These are phyloP conservation scores for Microcebus griseorufus DNA, from an alignment of 2,113 vertebrate genomes.

Conservation along the genomic window DNA sequence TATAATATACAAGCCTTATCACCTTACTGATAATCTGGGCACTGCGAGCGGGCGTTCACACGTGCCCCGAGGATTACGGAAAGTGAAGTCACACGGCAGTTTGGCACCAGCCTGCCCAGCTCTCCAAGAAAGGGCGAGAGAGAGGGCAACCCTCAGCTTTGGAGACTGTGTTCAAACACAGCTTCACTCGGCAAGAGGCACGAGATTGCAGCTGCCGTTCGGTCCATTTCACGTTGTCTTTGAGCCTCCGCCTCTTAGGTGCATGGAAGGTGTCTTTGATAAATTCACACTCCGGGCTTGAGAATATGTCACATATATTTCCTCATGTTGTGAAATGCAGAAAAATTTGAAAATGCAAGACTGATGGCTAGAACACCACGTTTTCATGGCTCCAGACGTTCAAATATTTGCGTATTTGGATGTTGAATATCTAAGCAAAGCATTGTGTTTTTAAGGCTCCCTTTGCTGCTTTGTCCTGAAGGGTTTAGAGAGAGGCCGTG, in stretches of 20 bases:
- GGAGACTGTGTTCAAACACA: rapidly evolving
- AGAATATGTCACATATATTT: background rate
- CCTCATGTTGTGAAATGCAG: background rate
- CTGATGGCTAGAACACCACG: background rate
- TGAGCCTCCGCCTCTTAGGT: background rate
- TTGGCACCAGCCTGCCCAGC: constrained; percentile 51
- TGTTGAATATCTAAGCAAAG: background rate
- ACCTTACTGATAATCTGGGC: constrained; percentile 67
- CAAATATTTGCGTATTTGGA: background rate
- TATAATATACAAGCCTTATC: constrained; percentile 14
- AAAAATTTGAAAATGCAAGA: background rate
- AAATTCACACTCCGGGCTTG: background rate
- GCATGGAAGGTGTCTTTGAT: background rate
- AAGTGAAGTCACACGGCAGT: background rate
- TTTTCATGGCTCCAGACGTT: background rate
- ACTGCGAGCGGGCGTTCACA: background rate
- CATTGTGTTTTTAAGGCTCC: background rate
- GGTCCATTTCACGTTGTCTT: rapidly evolving
- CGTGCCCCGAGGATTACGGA: background rate
- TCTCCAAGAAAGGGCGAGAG: background rate
- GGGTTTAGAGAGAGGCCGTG: background rate
- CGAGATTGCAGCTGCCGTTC: background rate
- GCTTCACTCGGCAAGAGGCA: background rate
- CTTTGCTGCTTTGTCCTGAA: background rate
- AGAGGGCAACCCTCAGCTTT: background rate